These are phyloP conservation scores for Apogon hyalosoma DNA, from an alignment of 2,797 vertebrate species.

Conservation along the genomic window DNA sequence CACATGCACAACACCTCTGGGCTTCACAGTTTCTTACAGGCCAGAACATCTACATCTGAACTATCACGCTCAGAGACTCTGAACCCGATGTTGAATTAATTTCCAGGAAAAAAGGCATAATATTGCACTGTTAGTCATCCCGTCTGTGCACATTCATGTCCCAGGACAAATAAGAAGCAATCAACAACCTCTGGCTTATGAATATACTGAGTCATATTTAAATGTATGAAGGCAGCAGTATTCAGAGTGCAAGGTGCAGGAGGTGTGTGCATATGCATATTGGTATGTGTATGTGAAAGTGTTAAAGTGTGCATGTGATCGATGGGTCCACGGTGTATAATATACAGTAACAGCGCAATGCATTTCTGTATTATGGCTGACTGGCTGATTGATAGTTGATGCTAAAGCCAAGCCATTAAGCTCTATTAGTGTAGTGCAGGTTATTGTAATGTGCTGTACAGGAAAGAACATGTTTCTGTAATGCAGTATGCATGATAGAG, in stretches of 20 bases:
- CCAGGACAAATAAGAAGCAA: slow-evolving; percentile 67
- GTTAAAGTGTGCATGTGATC: slow-evolving; percentile 57
- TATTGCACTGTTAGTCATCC: slow-evolving; percentile 61
- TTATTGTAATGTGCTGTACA: slow-evolving; percentile 61
- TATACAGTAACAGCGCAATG: slow-evolving; percentile 57
- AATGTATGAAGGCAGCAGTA: slow-evolving; percentile 54
- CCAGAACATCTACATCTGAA: slow-evolving; percentile 23
- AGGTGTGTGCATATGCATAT: slow-evolving; percentile 24
- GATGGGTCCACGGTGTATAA: slow-evolving; percentile 61
- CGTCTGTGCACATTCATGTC: slow-evolving; percentile 38
- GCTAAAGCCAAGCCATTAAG: slow-evolving; percentile 65
- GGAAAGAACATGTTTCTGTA: slow-evolving; percentile 50
- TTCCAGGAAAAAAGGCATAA: slow-evolving; percentile 53
- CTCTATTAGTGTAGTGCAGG: slow-evolving; percentile 55
- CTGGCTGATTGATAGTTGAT: slow-evolving; percentile 68
- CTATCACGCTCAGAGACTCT: slow-evolving; percentile 16
- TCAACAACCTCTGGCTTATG: slow-evolving; percentile 55
- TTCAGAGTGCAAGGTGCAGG: slow-evolving; percentile 33
- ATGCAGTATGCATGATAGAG: slow-evolving; percentile 48
- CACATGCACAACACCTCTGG: background rate
- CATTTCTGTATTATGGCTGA: slow-evolving; percentile 55
- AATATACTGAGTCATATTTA: slow-evolving; percentile 56
- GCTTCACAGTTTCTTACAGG: slow-evolving; percentile 34
- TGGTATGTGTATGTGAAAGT: slow-evolving; percentile 26
- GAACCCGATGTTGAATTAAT: slow-evolving; percentile 47